Base-by-base conservation (phyloP, 1,140 invertebrate species). In the Sycophaga agraensis region DNA sequence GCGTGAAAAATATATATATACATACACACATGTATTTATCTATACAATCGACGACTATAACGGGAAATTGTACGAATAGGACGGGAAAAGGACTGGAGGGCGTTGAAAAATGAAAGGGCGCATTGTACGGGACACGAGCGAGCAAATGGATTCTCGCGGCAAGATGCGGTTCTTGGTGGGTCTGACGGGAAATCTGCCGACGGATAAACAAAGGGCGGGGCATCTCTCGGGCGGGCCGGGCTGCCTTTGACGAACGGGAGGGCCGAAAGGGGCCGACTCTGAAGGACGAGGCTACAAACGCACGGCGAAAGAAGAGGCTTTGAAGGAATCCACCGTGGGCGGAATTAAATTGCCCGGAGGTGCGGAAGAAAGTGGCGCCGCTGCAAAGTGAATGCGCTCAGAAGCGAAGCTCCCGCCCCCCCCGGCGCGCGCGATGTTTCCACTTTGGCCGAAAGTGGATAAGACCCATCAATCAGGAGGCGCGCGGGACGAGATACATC, bases 391-490 rank as follows among this genome's bases (percentile, higher is more conserved):
- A 40, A 46, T 58, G 62, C 62, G 50, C 55, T 53, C 55, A 54
- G 21, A 53, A 39, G 24, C 48, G 26, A 21, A 39, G 37, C 19
- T 45, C 19, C n/a, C 19, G n/a, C n/a, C 16, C 16, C 19, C 17
- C 1, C 48, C 22, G 19, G 39, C 8, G 35, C 21, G 22, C 19
- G 17, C 46, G 39, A 51, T 59, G 48, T 43, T 55, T 57, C 59
- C 35, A 40, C 37, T 57, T 57, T 51, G 35, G 12, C 12, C n/a
- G 4, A 31, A 31, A 48, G 28, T 34, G 49, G 17, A 59, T 54
- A 48, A 59, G 55, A 64, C 43, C 39, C 56, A 64, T 64, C 62
- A n/a, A 64, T 64, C 62, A 56, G 26, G 1, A 17, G 11, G n/a
- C n/a, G 43, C 40, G 5, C 14, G 12, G 6, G 40, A 19, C n/a